Evolutionary conservation across 2,113 vertebrate species (phyloP), one percentile per base, ranked within the genome.

Genomic region (Cervus canadensis): DNA sequence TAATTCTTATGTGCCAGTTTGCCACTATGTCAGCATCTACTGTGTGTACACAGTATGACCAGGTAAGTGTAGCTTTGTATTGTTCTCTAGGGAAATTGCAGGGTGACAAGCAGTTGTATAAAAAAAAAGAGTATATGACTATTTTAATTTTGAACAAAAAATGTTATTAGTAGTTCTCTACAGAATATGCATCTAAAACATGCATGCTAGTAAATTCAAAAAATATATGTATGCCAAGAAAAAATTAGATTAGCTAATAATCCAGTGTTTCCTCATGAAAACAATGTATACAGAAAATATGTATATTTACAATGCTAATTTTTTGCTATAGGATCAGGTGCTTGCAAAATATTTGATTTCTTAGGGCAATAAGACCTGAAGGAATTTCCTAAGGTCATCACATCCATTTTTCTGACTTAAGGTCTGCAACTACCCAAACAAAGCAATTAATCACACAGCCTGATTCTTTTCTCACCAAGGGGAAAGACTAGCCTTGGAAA

Each of bases 371-470:
- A 56, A 82, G 12, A 40, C 50, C n/a, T 36, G 21, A 84, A 95
- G 74, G 71, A 45, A 81, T 60, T 93, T 96, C 59, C 13, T 36
- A 23, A 91, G 67, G 89, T 60, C 86, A 76, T 85, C n/a, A n/a
- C 48, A 87, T 94, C n/a, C 52, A 64, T 97, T 95, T 92, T 86
- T 91, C 36, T 84, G 36, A 90, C n/a, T 89, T 78, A 48, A 97
- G 56, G 15, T 62, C 56, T 87, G 6, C 1, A 76, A 74, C 26
- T 45, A 50, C 33, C 19, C 54, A 97, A 62, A 95, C 59, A 88
- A 82, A 82, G 23, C 59, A 62, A 85, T 97, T 86, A 81, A 89
- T 96, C 90, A 92, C 93, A 87, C 16, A 83, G 89, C 33, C 86
- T 11, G 76, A 8, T 36, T 81, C 12, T 79, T 40, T 4, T 79